Evolutionary conservation across 2,113 vertebrate species (phyloP).

Genomic region (Empidonax traillii): DNA sequence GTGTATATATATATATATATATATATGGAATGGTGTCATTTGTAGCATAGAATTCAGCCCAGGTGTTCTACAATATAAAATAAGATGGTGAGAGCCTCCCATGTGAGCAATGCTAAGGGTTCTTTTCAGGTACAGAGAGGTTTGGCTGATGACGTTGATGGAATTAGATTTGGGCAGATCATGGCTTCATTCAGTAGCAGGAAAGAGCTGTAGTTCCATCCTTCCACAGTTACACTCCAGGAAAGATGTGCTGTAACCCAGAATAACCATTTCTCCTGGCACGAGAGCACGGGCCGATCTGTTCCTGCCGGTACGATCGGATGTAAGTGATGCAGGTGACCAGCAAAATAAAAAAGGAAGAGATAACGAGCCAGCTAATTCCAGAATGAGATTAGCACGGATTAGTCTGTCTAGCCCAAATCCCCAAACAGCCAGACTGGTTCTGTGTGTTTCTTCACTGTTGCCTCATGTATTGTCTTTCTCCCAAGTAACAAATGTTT

Average conservation of each 20-base stretch:
- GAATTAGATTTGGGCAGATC: neutral
- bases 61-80: neutral
- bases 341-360: constrained; percentile 3
- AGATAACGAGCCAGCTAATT: neutral
- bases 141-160: neutral
- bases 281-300: neutral
- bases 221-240: neutral
- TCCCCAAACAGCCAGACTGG: neutral
- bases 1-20: too few relatives aligned
- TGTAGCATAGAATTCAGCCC: neutral
- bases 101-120: neutral
- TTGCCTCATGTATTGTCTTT: neutral
- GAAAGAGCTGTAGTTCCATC: neutral
- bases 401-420: constrained; percentile 30
- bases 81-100: neutral
- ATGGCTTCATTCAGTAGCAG: neutral
- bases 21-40: neutral
- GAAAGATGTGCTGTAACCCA: neutral
- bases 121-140: neutral
- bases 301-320: neutral
- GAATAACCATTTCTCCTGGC: neutral
- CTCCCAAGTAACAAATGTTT: neutral
- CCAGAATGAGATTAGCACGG: constrained; percentile 13
- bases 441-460: neutral
- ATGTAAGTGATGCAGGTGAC: neutral